Percentiles rank a stretch among this genome's conserved stretches.
These are phyloP conservation scores for Pelvicachromis taeniatus DNA, from an alignment of 2,113 vertebrate species.

Conservation along the genomic window DNA sequence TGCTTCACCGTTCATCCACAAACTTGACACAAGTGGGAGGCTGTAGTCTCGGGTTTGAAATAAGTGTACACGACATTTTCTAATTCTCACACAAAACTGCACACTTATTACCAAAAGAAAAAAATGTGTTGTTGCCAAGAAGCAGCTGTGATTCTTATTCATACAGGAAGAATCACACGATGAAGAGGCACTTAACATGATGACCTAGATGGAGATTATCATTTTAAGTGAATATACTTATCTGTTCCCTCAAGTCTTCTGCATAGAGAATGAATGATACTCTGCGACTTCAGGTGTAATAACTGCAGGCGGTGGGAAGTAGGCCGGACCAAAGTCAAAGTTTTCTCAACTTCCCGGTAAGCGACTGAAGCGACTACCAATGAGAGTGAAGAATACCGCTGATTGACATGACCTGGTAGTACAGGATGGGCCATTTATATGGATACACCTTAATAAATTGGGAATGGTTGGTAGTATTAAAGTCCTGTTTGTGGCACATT, in stretches of 20 bases:
- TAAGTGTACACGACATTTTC: not conserved
- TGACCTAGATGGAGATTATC: not conserved
- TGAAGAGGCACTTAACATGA: not conserved
- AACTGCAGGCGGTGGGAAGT: not conserved
- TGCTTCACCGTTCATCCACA: not conserved
- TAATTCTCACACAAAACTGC: accelerated
- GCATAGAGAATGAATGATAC: not conserved
- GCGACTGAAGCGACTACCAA: not conserved
- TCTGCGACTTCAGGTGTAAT: not conserved
- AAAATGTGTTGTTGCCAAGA: not conserved
- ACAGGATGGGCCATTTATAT: too few relatives aligned
- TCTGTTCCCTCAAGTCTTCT: not conserved
- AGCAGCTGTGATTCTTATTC: not conserved
- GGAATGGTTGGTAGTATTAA: too few relatives aligned
- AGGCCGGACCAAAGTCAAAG: accelerated
- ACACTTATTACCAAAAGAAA: not conserved
- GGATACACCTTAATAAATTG: too few relatives aligned
- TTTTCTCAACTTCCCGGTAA: not conserved
- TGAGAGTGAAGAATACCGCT: not conserved
- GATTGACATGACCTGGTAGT: not conserved
- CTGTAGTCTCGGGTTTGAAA: not conserved
- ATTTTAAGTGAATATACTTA: not conserved
- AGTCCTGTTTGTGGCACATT: too few relatives aligned
- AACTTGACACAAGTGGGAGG: conserved; percentile 10
- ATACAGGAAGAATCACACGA: not conserved